Conservation (phyloP, 2,113 vertebrate genomes). For the Pantherophis guttatus region DNA sequence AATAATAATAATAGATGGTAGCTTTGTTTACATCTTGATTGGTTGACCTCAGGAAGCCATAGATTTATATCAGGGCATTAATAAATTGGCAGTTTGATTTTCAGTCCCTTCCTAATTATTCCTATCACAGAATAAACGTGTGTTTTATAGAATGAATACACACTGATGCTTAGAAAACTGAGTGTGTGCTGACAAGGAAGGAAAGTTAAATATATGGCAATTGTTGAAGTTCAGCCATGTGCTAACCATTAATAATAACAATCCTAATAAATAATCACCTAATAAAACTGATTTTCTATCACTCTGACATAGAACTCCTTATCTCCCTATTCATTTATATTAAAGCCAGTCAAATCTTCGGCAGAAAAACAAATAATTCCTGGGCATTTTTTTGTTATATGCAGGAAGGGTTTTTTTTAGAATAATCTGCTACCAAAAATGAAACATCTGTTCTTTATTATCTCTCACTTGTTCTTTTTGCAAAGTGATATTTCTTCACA, state of each 20-base stretch:
- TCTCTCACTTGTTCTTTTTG: background rate
- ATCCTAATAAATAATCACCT: background rate
- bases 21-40: background rate
- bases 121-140: background rate
- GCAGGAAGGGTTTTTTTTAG: background rate
- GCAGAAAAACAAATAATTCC: background rate
- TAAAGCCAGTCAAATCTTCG: background rate
- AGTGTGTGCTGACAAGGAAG: background rate
- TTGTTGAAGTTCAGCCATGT: background rate
- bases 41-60: background rate
- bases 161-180: background rate
- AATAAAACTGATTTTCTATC: background rate
- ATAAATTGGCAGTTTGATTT: background rate
- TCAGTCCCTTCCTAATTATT: background rate
- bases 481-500: accelerated
- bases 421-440: background rate
- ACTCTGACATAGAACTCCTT: background rate
- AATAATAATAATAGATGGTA: background rate
- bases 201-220: background rate
- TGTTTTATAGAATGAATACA: background rate
- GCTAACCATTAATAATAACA: background rate
- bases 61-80: background rate
- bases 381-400: background rate
- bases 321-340: background rate
- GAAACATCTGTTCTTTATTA: background rate